Percentiles rank a stretch among this genome's conserved stretches.
phyloP scores from a whole-genome alignment of 2,888 invertebrate genomes.

The Cosmia pyralina region DNA sequence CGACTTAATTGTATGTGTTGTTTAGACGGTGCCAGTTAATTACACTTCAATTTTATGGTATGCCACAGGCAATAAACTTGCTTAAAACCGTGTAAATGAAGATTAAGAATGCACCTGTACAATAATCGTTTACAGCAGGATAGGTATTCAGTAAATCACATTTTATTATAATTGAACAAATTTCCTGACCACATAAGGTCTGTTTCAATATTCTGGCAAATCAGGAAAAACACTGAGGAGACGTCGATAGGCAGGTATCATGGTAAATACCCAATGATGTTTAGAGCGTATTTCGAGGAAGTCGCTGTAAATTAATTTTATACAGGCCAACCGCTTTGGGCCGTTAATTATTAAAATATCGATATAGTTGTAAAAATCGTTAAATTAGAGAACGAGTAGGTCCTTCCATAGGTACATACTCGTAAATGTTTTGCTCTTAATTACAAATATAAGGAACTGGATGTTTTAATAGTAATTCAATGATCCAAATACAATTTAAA shows the following conservation, averaged over 20 bases:
- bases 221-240: slow-evolving; percentile 36
- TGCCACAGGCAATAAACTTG: too few species aligned
- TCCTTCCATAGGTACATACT: not conserved
- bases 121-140: not conserved
- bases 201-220: not conserved
- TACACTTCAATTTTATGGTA: too few species aligned
- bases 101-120: not conserved
- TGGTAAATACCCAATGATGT: slow-evolving; percentile 27
- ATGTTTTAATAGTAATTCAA: not conserved
- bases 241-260: not conserved
- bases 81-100: too few species aligned
- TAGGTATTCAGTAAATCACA: not conserved
- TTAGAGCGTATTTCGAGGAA: slow-evolving; percentile 24
- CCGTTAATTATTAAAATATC: not conserved
- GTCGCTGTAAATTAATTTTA: not conserved
- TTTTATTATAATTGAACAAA: not conserved
- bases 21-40: too few species aligned
- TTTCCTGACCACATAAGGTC: slow-evolving; percentile 4
- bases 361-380: slow-evolving; percentile 3
- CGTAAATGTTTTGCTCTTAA: slow-evolving; percentile 15
- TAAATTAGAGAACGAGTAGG: not conserved
- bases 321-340: not conserved
- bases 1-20: too few species aligned
- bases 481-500: not conserved
- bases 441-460: slow-evolving; percentile 22